Conservation (phyloP, 2,797 vertebrate genomes). For the Poeciliopsis presidionis region DNA sequence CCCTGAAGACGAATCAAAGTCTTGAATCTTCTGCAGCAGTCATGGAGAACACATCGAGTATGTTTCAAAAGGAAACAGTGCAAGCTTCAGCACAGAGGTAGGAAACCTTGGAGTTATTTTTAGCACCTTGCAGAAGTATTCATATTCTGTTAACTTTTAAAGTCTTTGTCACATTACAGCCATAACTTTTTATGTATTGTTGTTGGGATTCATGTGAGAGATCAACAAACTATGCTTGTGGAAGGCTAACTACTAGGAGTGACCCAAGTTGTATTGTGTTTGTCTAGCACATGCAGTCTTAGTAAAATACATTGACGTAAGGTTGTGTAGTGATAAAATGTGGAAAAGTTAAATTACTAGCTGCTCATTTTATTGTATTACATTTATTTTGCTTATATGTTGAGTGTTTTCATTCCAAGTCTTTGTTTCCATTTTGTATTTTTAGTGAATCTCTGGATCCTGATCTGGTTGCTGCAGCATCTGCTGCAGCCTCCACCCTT, state of each 20-base stretch:
- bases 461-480: conserved; percentile 84
- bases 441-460: conserved; percentile 74
- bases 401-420: neutral
- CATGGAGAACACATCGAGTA: conserved; percentile 64
- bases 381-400: neutral
- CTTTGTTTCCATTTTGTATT: conserved; percentile 1
- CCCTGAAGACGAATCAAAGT: conserved; percentile 50
- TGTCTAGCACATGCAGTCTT: neutral
- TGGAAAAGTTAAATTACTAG: neutral
- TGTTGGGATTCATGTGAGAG: neutral
- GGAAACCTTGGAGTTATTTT: conserved; percentile 4
- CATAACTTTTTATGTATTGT: neutral
- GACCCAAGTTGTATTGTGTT: neutral
- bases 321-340: neutral
- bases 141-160: neutral
- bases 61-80: conserved; percentile 70
- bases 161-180: neutral
- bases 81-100: conserved; percentile 76
- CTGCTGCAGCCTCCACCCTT: conserved; percentile 87
- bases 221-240: neutral
- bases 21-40: conserved; percentile 34
- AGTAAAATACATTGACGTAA: neutral
- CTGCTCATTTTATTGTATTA: neutral
- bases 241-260: neutral
- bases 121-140: neutral